Evolutionary conservation across 2,888 invertebrate genomes (phyloP), one percentile per base, ranked within the genome.

Genomic region (Unio delphinus): DNA sequence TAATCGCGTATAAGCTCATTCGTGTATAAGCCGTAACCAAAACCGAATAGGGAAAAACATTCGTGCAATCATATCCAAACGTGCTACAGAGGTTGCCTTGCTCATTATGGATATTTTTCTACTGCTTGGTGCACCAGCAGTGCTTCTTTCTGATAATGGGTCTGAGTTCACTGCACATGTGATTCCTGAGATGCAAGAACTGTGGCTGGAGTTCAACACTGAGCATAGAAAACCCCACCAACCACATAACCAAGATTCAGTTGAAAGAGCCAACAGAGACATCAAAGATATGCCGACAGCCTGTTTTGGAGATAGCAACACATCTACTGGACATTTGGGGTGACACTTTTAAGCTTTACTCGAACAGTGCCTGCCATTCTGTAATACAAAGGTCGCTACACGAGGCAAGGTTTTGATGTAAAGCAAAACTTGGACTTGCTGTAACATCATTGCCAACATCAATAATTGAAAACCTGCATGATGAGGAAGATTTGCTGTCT

Each of bases 231-330:
- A 69, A 68, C 72, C 65, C 15, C 45, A 70, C 55, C 75, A 73
- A 67, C 73, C 75, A 6, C 75, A 76, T 62, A 70, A 55, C 17
- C 72, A 73, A 54, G 72, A 70, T n/a, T 68, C 67, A 30, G 69
- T 70, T 20, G 72, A 76, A 63, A 20, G 70, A 28, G 73, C 70
- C 4, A 75, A 76, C 62, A 28, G 68, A 55, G 78, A 80, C 68
- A 74, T 79, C 18, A 73, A 73, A 55, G 69, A 73, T 65, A 78
- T 76, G 65, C 60, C 76, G 17, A 65, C 68, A n/a, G 72, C 76
- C 7, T 78, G 78, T 76, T 70, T 79, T 34, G 76, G 26, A 57
- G 28, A 68, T 68, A 74, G 71, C 64, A 56, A 70, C 4, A 73
- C 70, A 20, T 62, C 28, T 59, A 70, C 57, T 79, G 76, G 73